Percentiles rank a stretch among this genome's conserved stretches.
Conservation (phyloP, 2,113 vertebrate genomes). For the Caloenas nicobarica region DNA sequence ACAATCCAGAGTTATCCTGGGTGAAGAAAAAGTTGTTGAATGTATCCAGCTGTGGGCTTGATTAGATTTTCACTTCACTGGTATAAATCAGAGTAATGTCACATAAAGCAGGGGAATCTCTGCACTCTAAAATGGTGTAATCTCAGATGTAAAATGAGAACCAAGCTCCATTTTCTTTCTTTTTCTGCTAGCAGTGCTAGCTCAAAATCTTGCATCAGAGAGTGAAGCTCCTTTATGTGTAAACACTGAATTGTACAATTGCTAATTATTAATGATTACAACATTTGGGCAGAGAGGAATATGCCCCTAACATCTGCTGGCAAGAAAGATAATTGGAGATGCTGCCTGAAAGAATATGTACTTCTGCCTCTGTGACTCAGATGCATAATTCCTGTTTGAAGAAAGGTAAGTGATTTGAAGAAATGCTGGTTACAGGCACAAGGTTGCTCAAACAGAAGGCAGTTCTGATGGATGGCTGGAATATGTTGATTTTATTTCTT, state of each 20-base stretch:
- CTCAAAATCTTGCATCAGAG: neutral
- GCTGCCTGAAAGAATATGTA: neutral
- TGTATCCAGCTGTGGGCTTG: constrained; percentile 24
- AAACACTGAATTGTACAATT: neutral
- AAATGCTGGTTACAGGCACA: neutral
- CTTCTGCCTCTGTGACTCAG: neutral
- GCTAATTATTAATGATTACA: neutral
- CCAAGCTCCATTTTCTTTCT: neutral
- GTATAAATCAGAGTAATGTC: constrained; percentile 22
- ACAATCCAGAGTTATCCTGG: neutral
- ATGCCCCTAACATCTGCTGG: neutral
- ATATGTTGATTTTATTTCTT: neutral
- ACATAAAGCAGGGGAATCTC: neutral
- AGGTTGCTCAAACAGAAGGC: neutral
- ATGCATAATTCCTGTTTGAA: neutral
- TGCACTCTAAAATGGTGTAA: neutral
- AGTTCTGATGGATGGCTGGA: neutral
- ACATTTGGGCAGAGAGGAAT: neutral
- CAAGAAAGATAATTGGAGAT: neutral
- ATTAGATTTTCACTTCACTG: constrained; percentile 49
- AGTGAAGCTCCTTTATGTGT: neutral
- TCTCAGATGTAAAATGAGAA: neutral
- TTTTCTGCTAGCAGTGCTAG: neutral
- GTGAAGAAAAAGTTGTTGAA: constrained; percentile 22
- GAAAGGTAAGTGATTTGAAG: neutral